Conservation (phyloP, 2,797 vertebrate genomes). For the Enoplosus armatus region DNA sequence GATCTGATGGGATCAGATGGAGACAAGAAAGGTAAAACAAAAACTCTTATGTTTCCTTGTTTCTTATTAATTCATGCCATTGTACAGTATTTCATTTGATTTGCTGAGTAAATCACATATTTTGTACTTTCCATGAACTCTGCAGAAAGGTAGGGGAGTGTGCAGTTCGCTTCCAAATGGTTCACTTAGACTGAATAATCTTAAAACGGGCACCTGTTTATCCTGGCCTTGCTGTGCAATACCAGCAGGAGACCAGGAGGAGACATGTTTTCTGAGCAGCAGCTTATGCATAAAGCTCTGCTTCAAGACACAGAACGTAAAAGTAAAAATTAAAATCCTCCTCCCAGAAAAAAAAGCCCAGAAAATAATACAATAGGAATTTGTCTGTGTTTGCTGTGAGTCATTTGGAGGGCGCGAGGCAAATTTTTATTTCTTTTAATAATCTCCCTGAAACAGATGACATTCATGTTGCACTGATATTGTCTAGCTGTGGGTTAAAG, state of each 20-base stretch:
- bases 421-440: conserved; percentile 70
- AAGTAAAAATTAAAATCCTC: conserved; percentile 56
- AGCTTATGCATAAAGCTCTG: conserved; percentile 71
- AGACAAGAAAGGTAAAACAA: conserved; percentile 55
- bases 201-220: conserved; percentile 78
- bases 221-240: conserved; percentile 65
- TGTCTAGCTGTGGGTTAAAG: conserved; percentile 71
- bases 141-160: conserved; percentile 36
- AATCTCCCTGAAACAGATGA: conserved; percentile 81
- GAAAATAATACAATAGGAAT: conserved; percentile 65
- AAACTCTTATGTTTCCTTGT: conserved; percentile 38
- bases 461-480: conserved; percentile 73
- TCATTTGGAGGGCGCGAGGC: conserved; percentile 35
- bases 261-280: conserved; percentile 62
- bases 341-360: conserved; percentile 37
- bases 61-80: conserved; percentile 13
- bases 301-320: conserved; percentile 68
- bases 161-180: conserved; percentile 40
- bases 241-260: conserved; percentile 67
- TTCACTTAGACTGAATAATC: conserved; percentile 69
- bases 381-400: conserved; percentile 62
- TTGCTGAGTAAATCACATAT: conserved; percentile 31
- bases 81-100: conserved; percentile 51
- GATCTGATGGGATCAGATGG: conserved; percentile 65
- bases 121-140: conserved; percentile 55